Evolutionary conservation across 2,888 invertebrate genomes (phyloP).

Genomic region (Neelides folsomi): DNA sequence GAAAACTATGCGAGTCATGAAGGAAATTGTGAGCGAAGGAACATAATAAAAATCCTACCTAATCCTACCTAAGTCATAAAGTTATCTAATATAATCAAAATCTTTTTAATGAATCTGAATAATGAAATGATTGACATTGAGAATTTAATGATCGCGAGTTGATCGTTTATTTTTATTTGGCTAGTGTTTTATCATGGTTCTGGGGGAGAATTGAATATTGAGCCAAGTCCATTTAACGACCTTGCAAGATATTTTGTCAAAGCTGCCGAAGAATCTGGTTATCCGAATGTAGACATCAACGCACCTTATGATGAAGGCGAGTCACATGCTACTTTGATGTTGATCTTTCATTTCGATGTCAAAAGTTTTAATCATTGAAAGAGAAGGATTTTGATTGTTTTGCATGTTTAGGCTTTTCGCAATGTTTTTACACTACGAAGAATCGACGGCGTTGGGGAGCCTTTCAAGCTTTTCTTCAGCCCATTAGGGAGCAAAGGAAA

Average conservation of each 20-base stretch:
- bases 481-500: slow-evolving; percentile 3
- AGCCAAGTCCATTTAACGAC: slow-evolving; percentile 10
- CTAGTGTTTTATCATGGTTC: slow-evolving; percentile 15
- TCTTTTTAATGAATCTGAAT: no score
- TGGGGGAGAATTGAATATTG: slow-evolving; percentile 13
- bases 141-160: not conserved
- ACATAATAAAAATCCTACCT: not conserved
- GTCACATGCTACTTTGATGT: not conserved
- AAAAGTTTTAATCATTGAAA: not conserved
- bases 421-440: slow-evolving; percentile 12
- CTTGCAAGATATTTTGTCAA: slow-evolving; percentile 11
- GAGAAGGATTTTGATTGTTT: no score
- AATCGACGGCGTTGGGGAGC: slow-evolving; percentile 14
- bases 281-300: slow-evolving; percentile 16
- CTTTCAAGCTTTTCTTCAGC: slow-evolving; percentile 15
- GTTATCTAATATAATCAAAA: no score
- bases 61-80: not conserved
- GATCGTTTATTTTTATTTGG: not conserved
- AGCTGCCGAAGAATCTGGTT: slow-evolving; percentile 19
- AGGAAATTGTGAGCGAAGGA: not conserved
- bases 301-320: slow-evolving; percentile 16
- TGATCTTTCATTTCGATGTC: not conserved
- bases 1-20: slow-evolving; percentile 11
- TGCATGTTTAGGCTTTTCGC: slow-evolving; percentile 10
- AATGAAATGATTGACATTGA: no score